Evolutionary conservation across 2,888 invertebrate species (phyloP), one percentile per base, ranked within the genome.

Genomic region (Coecobrya sp.): DNA sequence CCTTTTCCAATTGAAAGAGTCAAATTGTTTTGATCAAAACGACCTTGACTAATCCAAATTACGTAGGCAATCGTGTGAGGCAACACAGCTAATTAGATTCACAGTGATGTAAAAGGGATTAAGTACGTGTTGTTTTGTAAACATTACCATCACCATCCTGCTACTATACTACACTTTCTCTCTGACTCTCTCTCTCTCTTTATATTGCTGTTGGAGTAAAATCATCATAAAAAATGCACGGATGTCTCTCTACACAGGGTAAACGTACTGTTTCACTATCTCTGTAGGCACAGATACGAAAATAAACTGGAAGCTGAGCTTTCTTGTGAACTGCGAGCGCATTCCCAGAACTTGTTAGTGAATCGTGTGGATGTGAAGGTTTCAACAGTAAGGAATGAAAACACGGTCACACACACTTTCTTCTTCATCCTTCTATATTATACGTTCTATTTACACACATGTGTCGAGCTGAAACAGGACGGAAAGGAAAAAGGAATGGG

Each of bases 1-100:
- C 25, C 1, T 65, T 65, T 65, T 27, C 27, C 25, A 65, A 65
- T 65, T 65, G 65, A 27, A 65, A 27, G n/a, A 11, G 27, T 65
- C 5, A 19, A 65, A 65, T 68, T 68, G 68, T 68, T 68, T 68
- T 68, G 16, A 30, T 59, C 68, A 68, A 68, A 68, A 68, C 11
- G 30, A 68, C 30, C 68, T 68, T 36, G 36, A n/a, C 30, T 27
- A 68, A 68, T 30, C 30, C 68, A 68, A 68, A 68, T 68, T 68
- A 68, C 27, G 68, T 65, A 65, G 27, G 11, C 65, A 25, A 30
- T 68, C 27, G 65, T 25, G 65, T 65, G 73, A 11, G 11, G 22
- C 73, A 73, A 73, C 73, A 45, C 73, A 73, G 42, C 73, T 73
- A 73, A 73, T 73, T 73, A 73, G 73, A 73, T 45, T 42, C 45